Conservation (phyloP, 2,797 vertebrate species). For the Borostomias antarcticus region DNA sequence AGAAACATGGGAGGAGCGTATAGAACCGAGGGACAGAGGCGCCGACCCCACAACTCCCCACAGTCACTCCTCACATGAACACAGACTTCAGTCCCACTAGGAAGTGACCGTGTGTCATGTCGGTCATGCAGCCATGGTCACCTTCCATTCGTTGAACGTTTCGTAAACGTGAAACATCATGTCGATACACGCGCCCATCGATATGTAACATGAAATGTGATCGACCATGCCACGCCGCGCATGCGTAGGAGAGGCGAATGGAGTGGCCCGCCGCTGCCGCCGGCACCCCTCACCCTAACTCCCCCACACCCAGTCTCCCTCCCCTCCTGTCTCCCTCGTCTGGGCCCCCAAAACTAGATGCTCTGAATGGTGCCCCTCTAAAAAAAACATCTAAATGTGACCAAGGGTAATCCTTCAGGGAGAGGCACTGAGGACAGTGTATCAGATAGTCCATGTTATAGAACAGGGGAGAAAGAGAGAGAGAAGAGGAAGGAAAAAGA, state of each 20-base stretch:
- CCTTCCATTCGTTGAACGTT: neutral
- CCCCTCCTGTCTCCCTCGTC: conserved; percentile 51
- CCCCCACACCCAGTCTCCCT: conserved; percentile 43
- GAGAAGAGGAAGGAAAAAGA: conserved; percentile 36
- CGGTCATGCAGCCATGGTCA: conserved; percentile 8
- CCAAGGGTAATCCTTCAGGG: conserved; percentile 66
- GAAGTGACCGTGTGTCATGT: neutral
- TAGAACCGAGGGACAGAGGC: conserved; percentile 24
- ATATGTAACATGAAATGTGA: conserved; percentile 49
- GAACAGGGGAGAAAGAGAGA: conserved; percentile 42
- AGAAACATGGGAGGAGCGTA: conserved; percentile 52
- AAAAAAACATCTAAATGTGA: conserved; percentile 64
- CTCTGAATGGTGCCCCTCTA: conserved; percentile 52
- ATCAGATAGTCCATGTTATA: conserved; percentile 54
- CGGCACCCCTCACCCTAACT: conserved; percentile 60
- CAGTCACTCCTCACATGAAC: neutral
- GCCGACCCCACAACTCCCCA: conserved; percentile 27
- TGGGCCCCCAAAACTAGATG: conserved; percentile 62
- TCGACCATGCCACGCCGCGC: conserved; percentile 44
- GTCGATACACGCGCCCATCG: conserved; percentile 10
- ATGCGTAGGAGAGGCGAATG: conserved; percentile 46
- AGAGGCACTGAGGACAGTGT: conserved; percentile 52
- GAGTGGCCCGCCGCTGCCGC: conserved; percentile 45
- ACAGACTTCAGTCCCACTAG: neutral
- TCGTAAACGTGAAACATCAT: conserved; percentile 27